Evolutionary conservation across 2,888 invertebrate genomes (phyloP).

Genomic region (Agrotis exclamationis): DNA sequence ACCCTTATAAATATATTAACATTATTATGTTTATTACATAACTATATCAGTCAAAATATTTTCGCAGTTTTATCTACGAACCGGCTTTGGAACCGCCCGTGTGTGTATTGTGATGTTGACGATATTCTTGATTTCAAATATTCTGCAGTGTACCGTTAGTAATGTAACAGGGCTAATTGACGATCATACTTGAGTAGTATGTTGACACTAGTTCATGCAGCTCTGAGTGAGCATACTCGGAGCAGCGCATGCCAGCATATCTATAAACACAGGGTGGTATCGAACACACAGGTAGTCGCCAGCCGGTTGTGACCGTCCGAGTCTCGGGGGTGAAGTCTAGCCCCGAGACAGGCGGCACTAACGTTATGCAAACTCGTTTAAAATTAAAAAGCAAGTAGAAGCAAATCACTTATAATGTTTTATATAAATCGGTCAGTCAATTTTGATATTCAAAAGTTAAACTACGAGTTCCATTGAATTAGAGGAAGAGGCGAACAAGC

Average conservation of each 20-base stretch:
- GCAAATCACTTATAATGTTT: conserved; percentile 74
- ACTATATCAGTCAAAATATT: conserved; percentile 91
- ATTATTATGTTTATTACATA: conserved; percentile 85
- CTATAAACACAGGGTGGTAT: conserved; percentile 49
- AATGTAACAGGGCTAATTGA: conserved; percentile 58
- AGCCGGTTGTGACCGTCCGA: conserved; percentile 66
- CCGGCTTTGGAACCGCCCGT: conserved; percentile 68
- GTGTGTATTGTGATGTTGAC: conserved; percentile 58
- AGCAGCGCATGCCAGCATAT: conserved; percentile 27
- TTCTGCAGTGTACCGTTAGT: conserved; percentile 35
- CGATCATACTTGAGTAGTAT: conserved; percentile 46
- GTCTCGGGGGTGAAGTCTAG: conserved; percentile 58
- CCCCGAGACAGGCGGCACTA: conserved; percentile 66
- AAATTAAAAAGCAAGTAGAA: conserved; percentile 78
- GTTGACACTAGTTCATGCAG: conserved; percentile 23
- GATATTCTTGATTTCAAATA: conserved; percentile 43
- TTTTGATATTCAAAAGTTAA: conserved; percentile 67
- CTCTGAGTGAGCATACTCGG: conserved; percentile 10
- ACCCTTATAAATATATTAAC: conserved; percentile 89
- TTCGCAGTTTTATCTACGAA: conserved; percentile 83
- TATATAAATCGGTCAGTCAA: conserved; percentile 76
- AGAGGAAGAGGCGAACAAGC: conserved; percentile 70
- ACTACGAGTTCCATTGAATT: conserved; percentile 62
- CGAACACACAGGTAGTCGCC: conserved; percentile 60
- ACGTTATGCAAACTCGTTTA: conserved; percentile 68